Conservation (phyloP, 2,888 invertebrate genomes). For the Agrochola lychnidis region DNA sequence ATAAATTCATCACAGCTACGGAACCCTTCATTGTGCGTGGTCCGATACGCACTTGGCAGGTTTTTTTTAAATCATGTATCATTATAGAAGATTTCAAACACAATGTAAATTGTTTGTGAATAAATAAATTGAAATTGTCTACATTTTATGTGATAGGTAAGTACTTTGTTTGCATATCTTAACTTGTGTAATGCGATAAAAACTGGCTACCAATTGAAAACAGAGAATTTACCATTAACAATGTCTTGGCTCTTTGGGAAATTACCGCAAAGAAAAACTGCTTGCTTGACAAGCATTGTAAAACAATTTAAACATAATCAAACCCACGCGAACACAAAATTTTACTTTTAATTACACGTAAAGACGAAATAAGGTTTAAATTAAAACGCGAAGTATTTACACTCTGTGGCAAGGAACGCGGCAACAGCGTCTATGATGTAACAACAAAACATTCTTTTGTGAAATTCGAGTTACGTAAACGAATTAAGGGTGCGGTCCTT, state of each 20-base stretch:
- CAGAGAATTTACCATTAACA: not conserved
- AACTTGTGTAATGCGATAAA: not conserved
- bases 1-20: too few species aligned
- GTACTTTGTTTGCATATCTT: too few species aligned
- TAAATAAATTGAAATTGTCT: too few species aligned
- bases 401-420: constrained; percentile 42
- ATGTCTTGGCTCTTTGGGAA: not conserved
- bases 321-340: constrained; percentile 35
- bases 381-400: constrained; percentile 59
- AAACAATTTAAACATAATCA: constrained; percentile 48
- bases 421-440: constrained; percentile 26
- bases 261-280: constrained; percentile 16
- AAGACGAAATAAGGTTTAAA: constrained; percentile 54
- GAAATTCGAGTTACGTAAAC: constrained; percentile 25
- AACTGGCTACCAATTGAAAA: not conserved
- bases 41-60: too few species aligned
- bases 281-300: constrained; percentile 11
- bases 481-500: constrained; percentile 10
- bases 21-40: too few species aligned
- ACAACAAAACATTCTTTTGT: constrained; percentile 51
- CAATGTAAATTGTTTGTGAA: too few species aligned
- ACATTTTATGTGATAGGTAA: not conserved
- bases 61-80: too few species aligned
- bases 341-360: constrained; percentile 58
- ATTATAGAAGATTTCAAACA: too few species aligned